Evolutionary conservation across 2,113 vertebrate genomes (phyloP).

Genomic region (Marmota flaviventris): DNA sequence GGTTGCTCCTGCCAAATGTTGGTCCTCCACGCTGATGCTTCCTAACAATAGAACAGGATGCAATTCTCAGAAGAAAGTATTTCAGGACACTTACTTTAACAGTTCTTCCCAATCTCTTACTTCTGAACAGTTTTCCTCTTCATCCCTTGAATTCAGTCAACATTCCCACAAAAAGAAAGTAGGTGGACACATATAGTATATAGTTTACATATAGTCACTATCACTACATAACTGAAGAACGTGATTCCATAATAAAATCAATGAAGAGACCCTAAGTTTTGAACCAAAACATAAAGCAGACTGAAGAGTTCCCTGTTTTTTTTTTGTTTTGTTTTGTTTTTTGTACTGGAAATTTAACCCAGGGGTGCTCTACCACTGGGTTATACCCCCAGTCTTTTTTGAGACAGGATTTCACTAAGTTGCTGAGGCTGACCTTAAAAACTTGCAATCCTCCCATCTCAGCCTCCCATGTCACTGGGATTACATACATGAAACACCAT

Average conservation of each 20-base stretch:
- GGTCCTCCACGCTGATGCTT: neutral
- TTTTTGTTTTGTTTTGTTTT: too few relatives aligned
- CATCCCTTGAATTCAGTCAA: neutral
- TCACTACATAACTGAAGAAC: neutral
- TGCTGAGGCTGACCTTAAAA: too few relatives aligned
- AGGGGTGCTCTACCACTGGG: too few relatives aligned
- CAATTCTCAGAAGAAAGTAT: neutral
- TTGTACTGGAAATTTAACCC: too few relatives aligned
- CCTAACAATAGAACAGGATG: neutral
- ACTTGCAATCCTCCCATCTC: too few relatives aligned
- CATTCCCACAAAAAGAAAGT: neutral
- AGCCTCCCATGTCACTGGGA: too few relatives aligned
- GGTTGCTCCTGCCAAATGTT: neutral
- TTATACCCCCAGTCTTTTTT: too few relatives aligned
- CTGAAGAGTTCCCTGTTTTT: neutral
- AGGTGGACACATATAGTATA: neutral
- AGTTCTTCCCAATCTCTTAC: slow-evolving; percentile 2
- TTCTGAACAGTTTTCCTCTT: neutral
- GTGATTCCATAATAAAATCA: neutral
- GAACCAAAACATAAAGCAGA: slow-evolving; percentile 14
- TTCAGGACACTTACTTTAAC: neutral
- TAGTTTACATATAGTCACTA: neutral
- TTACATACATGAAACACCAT: too few relatives aligned
- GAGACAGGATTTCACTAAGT: too few relatives aligned
- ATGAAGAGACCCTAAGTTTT: neutral